Percentiles rank a stretch among this genome's conserved stretches.
phyloP scores from a whole-genome alignment of 2,113 vertebrate genomes.

The Pyxicephalus adspersus region DNA sequence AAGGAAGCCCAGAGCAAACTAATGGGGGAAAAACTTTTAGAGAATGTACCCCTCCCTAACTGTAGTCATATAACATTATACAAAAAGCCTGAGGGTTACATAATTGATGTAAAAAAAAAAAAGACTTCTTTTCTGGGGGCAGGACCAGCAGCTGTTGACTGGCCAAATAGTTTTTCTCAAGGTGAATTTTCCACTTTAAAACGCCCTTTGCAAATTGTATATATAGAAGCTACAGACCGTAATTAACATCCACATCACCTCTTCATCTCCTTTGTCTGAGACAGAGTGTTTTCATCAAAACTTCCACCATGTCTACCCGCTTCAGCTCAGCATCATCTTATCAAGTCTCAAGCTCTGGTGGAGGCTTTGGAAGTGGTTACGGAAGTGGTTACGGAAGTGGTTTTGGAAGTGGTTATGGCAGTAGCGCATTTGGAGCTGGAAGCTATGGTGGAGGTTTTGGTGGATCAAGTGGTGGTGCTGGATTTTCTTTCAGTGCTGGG shows the following conservation, averaged over 20 bases:
- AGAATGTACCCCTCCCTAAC: background rate
- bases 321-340: too few relatives aligned
- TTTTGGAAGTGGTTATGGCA: background rate
- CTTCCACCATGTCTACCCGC: too few relatives aligned
- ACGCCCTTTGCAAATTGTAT: background rate
- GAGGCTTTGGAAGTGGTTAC: too few relatives aligned
- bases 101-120: background rate
- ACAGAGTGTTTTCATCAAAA: too few relatives aligned
- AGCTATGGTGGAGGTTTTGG: constrained; percentile 58
- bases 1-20: background rate
- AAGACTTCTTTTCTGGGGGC: background rate
- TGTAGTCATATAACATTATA: background rate
- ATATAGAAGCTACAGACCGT: constrained; percentile 4
- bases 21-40: background rate
- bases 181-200: background rate
- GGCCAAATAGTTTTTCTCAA: background rate
- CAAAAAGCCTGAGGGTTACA: background rate
- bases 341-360: too few relatives aligned
- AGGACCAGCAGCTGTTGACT: constrained; percentile 12
- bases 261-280: background rate
- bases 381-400: background rate
- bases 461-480: background rate
- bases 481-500: too few relatives aligned
- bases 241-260: background rate
- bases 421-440: constrained; percentile 1